Evolutionary conservation across 2,888 invertebrate species (phyloP).

Genomic region (Polyommatus iphigenia): DNA sequence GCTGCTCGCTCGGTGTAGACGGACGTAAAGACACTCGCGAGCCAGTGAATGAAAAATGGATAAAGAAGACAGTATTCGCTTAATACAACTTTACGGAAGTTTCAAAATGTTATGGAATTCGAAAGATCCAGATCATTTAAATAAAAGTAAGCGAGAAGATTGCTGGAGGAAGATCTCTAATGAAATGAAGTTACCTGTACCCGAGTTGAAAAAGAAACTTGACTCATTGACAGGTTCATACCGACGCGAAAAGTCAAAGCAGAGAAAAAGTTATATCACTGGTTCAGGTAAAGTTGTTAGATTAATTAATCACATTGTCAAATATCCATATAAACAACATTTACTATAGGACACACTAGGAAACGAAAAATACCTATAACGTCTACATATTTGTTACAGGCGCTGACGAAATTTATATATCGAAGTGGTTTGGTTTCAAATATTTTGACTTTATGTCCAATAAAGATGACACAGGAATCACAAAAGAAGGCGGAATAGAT

Average conservation of each 20-base stretch:
- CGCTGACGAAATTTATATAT: slow-evolving; percentile 27
- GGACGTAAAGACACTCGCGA: slow-evolving; percentile 10
- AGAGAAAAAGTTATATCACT: slow-evolving; percentile 32
- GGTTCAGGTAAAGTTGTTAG: slow-evolving; percentile 30
- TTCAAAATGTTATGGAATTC: slow-evolving; percentile 28
- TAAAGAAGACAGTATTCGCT: slow-evolving; percentile 29
- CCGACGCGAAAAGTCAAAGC: slow-evolving; percentile 36
- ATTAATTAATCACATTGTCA: slow-evolving; percentile 14
- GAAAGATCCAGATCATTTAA: slow-evolving; percentile 34
- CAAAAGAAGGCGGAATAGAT: slow-evolving; percentile 26
- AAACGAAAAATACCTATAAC: slow-evolving; percentile 30
- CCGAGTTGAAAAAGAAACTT: slow-evolving; percentile 37
- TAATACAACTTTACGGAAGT: slow-evolving; percentile 28
- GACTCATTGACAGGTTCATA: slow-evolving; percentile 37
- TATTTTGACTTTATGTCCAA: slow-evolving; percentile 28
- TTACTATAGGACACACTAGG: slow-evolving; percentile 30
- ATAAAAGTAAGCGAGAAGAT: slow-evolving; percentile 30
- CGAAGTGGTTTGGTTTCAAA: slow-evolving; percentile 29
- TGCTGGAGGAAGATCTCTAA: slow-evolving; percentile 36
- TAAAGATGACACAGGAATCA: slow-evolving; percentile 12
- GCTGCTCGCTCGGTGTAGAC: slow-evolving; percentile 10
- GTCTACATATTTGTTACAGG: slow-evolving; percentile 30
- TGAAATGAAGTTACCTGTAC: slow-evolving; percentile 36
- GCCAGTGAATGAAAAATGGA: slow-evolving; percentile 24
- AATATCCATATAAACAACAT: slow-evolving; percentile 28